Evolutionary conservation across 2,113 vertebrate species (phyloP), one percentile per base, ranked within the genome.

Genomic region (Lynx canadensis): DNA sequence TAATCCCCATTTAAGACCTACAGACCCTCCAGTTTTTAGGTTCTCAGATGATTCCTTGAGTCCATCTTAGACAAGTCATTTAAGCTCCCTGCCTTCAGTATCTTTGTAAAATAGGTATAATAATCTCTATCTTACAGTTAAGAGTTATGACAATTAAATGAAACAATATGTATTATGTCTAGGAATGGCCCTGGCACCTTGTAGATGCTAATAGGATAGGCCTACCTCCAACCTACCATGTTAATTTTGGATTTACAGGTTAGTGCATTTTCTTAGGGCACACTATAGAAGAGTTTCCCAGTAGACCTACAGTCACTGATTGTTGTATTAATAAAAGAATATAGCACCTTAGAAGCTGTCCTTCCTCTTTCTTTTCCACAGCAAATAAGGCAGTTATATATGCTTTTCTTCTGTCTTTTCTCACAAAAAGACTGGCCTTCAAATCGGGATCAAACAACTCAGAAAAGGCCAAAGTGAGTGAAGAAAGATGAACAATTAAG

Each of bases 391-490:
- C 16, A 69, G 31, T 93, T 63, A 8, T 38, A 55, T 14, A 8
- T 74, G 41, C 15, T 69, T 89, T 48, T 91, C 63, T 73, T 48
- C 36, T 48, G 5, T 83, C 48, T 83, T 88, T 50, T 83, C 76
- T 92, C 45, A 71, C 33, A 92, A 41, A 78, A 91, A 80, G 23
- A 82, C 50, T 92, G 55, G 19, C 41, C 85, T 96, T 90, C 80
- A 92, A 94, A 87, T 3, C 55, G n/a, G 33, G n/a, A 76, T 13
- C 5, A 1, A 82, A 78, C 48, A 92, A 89, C 11, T 38, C 31
- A 92, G 15, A 68, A 92, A 52, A 68, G 11, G 16, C 69, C 45
- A 86, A n/a, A 94, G 48, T 60, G 38, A 94, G 48, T 60, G 29
- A 91, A 66, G 7, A 78, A 74, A 91, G 63, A 88, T 41, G 13